Base-by-base conservation (phyloP, 2,888 invertebrate species). In the Habrosyne pyritoides region DNA sequence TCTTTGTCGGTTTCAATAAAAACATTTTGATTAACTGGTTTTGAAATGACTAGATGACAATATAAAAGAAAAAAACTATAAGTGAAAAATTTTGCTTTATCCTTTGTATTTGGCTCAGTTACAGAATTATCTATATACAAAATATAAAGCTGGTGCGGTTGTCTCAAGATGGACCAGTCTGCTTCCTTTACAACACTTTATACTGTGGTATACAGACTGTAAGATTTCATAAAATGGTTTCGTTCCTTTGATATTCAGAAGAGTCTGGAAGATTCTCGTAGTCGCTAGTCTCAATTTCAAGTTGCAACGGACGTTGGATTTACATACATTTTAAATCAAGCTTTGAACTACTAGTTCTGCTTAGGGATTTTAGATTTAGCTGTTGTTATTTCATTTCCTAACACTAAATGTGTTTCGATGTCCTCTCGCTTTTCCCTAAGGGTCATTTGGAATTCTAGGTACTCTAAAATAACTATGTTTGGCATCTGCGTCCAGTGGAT, bases 271-370 rank as follows among this genome's bases (percentile, higher is more conserved):
- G n/a, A 14, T 36, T 28, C 18, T 18, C 26, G 10, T 49, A 28
- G 52, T 52, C 59, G 53, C 64, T 64, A 51, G 51, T 49, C 55
- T 47, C 55, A 60, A 61, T 56, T 14, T 14, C 36, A 36, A n/a
- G 14, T 36, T 57, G 60, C 66, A 61, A 53, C 67, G 64, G 65
- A 68, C 61, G 64, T 57, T 61, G 58, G 69, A 77, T 79, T 79
- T 75, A 67, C 79, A 75, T 79, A 69, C 59, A 75, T 79, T 78
- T 73, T 59, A 69, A 71, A 77, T 70, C 69, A 66, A 57, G 47
- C 67, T 63, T 47, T 54, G 62, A 61, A 58, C 57, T 66, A 60
- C 53, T 62, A 59, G 61, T 57, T 53, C 55, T 47, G 54, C 60
- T 65, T 66, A 56, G 55, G 59, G 58, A 26, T 49, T 28, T 28